phyloP scores from a whole-genome alignment of 2,797 vertebrate genomes.

The Valencia hispanica region DNA sequence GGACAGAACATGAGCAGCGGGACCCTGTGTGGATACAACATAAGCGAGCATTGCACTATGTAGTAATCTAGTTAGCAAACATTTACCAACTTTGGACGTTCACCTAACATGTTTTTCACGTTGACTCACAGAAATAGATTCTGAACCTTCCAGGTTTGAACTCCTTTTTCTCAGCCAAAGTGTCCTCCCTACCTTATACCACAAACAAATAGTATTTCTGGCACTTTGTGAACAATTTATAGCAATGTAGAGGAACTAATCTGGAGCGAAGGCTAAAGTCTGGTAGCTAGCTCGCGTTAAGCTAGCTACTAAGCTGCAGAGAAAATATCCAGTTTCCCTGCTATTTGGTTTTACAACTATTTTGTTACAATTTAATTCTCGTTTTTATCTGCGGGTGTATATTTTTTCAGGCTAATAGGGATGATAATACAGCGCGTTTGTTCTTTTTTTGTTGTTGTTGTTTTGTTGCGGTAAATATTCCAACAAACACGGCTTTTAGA shows the following conservation, averaged over 20 bases:
- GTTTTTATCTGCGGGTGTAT: not conserved
- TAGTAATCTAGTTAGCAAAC: conserved; percentile 5
- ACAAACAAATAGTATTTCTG: not conserved
- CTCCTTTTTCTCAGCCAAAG: not conserved
- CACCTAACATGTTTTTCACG: conserved; percentile 16
- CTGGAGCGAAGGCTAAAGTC: conserved; percentile 33
- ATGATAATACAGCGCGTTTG: not conserved
- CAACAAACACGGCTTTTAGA: conserved; percentile 2
- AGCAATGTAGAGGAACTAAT: conserved; percentile 4
- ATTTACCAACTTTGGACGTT: conserved; percentile 39
- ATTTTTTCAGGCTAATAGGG: accelerated
- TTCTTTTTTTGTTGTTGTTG: conserved; percentile 1
- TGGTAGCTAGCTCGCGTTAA: conserved; percentile 35
- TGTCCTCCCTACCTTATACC: conserved; percentile 1
- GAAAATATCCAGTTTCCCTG: conserved; percentile 1
- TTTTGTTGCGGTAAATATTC: not conserved
- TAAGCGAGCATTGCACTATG: conserved; percentile 12
- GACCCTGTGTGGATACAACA: not conserved
- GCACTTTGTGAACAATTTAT: conserved; percentile 9
- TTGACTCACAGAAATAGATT: not conserved
- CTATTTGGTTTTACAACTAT: not conserved
- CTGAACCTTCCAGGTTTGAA: not conserved
- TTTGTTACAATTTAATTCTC: not conserved
- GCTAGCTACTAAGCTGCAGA: conserved; percentile 32
- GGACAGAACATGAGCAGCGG: too few species aligned